Evolutionary conservation across 2,797 vertebrate genomes (phyloP), one percentile per base, ranked within the genome.

Genomic region (Harpagifer antarcticus): DNA sequence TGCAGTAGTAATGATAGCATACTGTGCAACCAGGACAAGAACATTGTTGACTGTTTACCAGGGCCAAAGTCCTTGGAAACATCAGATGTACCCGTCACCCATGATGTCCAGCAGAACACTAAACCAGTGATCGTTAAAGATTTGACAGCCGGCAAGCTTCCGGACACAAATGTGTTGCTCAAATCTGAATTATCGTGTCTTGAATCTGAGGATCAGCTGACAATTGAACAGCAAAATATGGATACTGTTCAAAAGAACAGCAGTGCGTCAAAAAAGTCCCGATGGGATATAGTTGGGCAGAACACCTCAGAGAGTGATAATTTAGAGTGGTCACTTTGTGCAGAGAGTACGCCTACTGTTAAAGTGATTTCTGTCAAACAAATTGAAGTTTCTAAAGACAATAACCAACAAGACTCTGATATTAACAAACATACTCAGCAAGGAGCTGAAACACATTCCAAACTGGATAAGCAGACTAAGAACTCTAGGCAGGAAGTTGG

Each of bases 201-300:
- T 61, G 79, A 90, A 68, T 78, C 71, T 68, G 89, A 92, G 69
- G 84, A 62, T 73, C 79, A 60, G 55, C n/a, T 65, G 19, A 71
- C 59, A 15, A 42, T 40, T 79, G 90, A 76, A 77, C 81, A 87
- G 48, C 89, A 86, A 60, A 88, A 61, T 62, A 31, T 53, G 37
- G 89, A 81, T 45, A 15, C 53, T 13, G 50, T 80, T 47, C 91
- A 86, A 84, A 95, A 89, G 78, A 90, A 50, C 56, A 74, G 52
- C 75, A 60, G 62, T 59, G 60, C 78, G 45, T 65, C 82, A 44
- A 95, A 92, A 92, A 95, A 88, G 82, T 95, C 95, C 8, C 71
- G 95, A 16, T 96, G 95, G 95, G 95, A 96, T 86, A 96, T 96
- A 76, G 93, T 95, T 68, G 95, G 95, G 47, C 89, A 96, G 80